Evolutionary conservation across 2,797 vertebrate genomes (phyloP), one percentile per base, ranked within the genome.

Genomic region (Salmo trutta): DNA sequence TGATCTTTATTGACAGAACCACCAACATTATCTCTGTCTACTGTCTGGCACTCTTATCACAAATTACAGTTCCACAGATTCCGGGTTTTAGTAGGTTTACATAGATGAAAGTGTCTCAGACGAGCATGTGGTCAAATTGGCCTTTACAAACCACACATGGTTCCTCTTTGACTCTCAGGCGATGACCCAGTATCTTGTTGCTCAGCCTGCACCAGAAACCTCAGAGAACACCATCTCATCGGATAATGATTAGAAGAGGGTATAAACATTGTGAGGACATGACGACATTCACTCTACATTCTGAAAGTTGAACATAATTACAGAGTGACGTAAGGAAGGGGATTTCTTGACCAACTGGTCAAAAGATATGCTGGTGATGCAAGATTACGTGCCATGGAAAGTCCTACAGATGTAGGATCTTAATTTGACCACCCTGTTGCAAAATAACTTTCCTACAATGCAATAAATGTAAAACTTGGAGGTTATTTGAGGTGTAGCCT

Each of bases 261-360:
- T 47, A 47, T 12, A 47, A 14, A 19, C 17, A 6, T 59, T 59
- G 56, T 21, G 17, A 19, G 56, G 24, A 24, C 24, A 41, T 69
- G 27, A 31, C 16, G 29, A 33, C 27, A 68, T 33, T 41, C 36
- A 70, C 68, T 36, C 36, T 10, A 70, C 36, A n/a, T n/a, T 70
- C 24, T 24, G 33, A 77, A 81, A 68, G 83, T 82, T 79, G 79
- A 79, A 74, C 47, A 72, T 36, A 29, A 69, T 74, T 51, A 59
- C 12, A 4, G 21, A 71, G 24, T 68, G 80, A 81, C 68, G 54
- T 2, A 54, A 88, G 88, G 86, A 90, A 92, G 82, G 88, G 91
- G 90, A 91, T 88, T 89, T 92, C 90, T 90, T 89, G 86, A 84
- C 70, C 6, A 88, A 10, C 68, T 41, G 47, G 85, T 88, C 83